phyloP scores from a whole-genome alignment of 2,113 vertebrate genomes.

The Macaca nemestrina region DNA sequence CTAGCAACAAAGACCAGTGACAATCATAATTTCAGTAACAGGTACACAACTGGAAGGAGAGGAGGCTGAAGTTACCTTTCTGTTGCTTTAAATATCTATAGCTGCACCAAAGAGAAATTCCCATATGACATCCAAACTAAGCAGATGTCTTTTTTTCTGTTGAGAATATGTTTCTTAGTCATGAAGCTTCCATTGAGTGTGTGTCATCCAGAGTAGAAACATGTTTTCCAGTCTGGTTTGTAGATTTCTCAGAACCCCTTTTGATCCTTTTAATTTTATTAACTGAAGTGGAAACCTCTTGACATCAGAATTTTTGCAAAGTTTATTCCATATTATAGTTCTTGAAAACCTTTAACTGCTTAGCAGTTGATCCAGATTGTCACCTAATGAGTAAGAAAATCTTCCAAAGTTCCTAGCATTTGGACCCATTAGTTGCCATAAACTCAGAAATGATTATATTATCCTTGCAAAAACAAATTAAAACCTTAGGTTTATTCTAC shows the following conservation, averaged over 20 bases:
- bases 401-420: constrained; percentile 63
- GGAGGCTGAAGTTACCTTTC: neutral
- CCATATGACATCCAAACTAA: neutral
- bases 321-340: constrained; percentile 53
- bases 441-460: constrained; percentile 71
- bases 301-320: constrained; percentile 64
- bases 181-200: constrained; percentile 24
- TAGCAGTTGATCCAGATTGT: constrained; percentile 64
- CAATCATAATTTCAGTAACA: neutral
- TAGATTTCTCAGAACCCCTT: constrained; percentile 61
- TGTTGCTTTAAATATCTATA: neutral
- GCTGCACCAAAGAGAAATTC: neutral
- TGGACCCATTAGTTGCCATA: constrained; percentile 63
- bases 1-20: neutral
- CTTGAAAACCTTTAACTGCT: constrained; percentile 65
- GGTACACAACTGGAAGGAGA: neutral
- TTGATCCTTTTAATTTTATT: constrained; percentile 75
- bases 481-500: constrained; percentile 64
- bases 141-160: neutral
- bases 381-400: constrained; percentile 77
- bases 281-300: constrained; percentile 69
- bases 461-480: constrained; percentile 74
- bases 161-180: constrained; percentile 23
- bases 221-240: constrained; percentile 60
- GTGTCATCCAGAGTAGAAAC: constrained; percentile 39